These are phyloP conservation scores for Dendrocincla fuliginosa DNA, from an alignment of 2,797 vertebrate species.

Conservation along the genomic window DNA sequence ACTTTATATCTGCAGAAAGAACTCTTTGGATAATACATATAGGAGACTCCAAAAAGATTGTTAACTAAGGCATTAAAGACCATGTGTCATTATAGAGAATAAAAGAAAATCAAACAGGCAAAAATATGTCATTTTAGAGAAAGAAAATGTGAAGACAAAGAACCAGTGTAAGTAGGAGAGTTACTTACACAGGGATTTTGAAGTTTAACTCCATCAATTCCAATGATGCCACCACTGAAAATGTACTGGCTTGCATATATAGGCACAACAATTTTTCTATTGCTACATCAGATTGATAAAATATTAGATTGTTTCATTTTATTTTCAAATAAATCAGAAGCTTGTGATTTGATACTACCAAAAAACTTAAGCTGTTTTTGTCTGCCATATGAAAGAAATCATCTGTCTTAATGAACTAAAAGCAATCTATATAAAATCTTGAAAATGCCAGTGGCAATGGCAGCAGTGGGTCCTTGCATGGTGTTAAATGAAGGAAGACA, in stretches of 20 bases:
- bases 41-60: not conserved
- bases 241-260: not conserved
- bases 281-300: not conserved
- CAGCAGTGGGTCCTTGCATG: not conserved
- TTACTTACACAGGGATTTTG: not conserved
- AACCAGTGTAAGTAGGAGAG: not conserved
- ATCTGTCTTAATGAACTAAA: not conserved
- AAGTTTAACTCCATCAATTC: not conserved
- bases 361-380: not conserved
- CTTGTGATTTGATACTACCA: not conserved
- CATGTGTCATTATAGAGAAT: not conserved
- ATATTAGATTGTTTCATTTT: not conserved
- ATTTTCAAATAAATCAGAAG: not conserved
- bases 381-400: not conserved
- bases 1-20: not conserved
- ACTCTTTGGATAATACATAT: not conserved
- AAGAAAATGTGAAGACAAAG: not conserved
- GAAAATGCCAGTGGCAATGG: not conserved
- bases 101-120: not conserved
- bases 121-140: not conserved
- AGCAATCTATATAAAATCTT: not conserved
- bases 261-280: not conserved
- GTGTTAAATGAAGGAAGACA: not conserved
- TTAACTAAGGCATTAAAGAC: not conserved
- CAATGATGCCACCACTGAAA: not conserved